Evolutionary conservation across 2,797 vertebrate species (phyloP), one percentile per base, ranked within the genome.

Genomic region (Schizothorax lantsangensis): DNA sequence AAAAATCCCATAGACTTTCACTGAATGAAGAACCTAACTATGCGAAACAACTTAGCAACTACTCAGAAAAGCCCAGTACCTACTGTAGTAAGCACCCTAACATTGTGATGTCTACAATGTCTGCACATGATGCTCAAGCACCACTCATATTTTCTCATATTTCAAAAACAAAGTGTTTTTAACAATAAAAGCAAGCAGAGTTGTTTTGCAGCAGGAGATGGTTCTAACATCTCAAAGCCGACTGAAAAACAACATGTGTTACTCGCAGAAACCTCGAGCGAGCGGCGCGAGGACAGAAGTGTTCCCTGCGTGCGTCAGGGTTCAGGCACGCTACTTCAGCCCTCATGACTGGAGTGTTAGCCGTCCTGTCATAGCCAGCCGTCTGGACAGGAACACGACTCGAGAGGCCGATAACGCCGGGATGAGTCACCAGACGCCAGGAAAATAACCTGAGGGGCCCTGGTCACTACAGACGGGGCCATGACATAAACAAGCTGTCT

Each of bases 371-470:
- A 40, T 30, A 23, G 43, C 68, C 21, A 4, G 66, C 36, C 9
- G 81, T 57, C 64, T 88, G 88, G 85, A 88, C 83, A 84, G 83
- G 45, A 62, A 82, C 83, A 84, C 83, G 85, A 90, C 86, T 85
- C 79, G 38, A 26, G 69, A 74, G 62, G 79, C 83, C 69, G 85
- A 86, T 84, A 79, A 47, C 10, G 57, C 49, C 68, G 43, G 80
- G 68, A 88, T 81, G 83, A 85, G 68, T 64, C 86, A 79, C 72
- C 62, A 83, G 80, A 82, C 59, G 80, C 23, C 64, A 73, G 49
- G 83, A 87, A 88, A 90, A 89, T 89, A 90, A 88, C 88, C 80
- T 71, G 38, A 10, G 85, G 82, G 80, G 47, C 38, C 38, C 43
- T 23, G 81, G 69, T 38, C 47, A 74, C 83, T 17, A 47, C 15